Conservation (phyloP, 64 coral and sea anemone species). For the Montipora sp. region DNA sequence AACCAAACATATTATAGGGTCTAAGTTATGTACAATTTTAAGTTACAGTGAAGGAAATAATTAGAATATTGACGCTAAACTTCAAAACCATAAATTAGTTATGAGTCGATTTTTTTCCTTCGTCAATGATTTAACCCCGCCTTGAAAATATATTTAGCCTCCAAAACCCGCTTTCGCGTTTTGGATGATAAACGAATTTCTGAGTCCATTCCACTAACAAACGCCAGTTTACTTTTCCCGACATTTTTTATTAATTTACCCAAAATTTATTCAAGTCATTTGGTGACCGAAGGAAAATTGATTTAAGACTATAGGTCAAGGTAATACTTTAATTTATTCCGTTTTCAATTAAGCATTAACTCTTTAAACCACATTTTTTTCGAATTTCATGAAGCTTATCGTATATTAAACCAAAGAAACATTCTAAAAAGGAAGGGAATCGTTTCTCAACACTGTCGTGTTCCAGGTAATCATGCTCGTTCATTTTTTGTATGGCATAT, state of each 20-base stretch:
- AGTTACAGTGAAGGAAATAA: not conserved
- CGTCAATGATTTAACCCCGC: not conserved
- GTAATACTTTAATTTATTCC: not conserved
- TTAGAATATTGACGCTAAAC: constrained; percentile 18
- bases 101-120: not conserved
- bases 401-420: not conserved
- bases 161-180: not conserved
- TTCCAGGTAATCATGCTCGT: constrained; percentile 2
- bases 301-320: constrained; percentile 16
- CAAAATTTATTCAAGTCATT: constrained; percentile 21
- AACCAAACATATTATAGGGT: not conserved
- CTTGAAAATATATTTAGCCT: not conserved
- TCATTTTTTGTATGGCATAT: not conserved
- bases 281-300: not conserved
- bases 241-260: not conserved
- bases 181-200: not conserved
- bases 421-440: not conserved
- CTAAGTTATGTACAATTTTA: not conserved
- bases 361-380: not conserved
- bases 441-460: not conserved
- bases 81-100: constrained; percentile 9
- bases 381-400: not conserved
- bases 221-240: not conserved
- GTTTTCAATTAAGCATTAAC: not conserved
- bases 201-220: not conserved